Percentiles rank a stretch among this genome's conserved stretches.
These are phyloP conservation scores for Drosophila burlai DNA, from an alignment of 1,140 invertebrate genomes.

Conservation along the genomic window DNA sequence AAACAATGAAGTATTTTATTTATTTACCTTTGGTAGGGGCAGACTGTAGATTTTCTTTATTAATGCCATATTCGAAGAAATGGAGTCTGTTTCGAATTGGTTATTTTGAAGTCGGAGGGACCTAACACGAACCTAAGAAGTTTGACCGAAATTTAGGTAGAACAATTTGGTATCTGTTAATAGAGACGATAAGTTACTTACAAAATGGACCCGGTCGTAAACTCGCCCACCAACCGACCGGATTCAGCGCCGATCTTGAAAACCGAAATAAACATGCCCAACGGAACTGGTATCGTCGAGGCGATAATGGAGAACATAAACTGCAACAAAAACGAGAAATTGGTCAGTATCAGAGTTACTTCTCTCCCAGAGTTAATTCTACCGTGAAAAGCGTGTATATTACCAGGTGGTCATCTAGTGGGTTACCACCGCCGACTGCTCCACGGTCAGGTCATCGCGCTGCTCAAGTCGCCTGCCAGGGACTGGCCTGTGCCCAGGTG, in stretches of 20 bases:
- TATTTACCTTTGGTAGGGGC: no score
- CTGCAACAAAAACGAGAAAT: constrained; percentile 86
- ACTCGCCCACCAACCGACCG: constrained; percentile 96
- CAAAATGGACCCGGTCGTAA: constrained; percentile 52
- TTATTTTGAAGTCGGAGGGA: no score
- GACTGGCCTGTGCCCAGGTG: constrained; percentile 94
- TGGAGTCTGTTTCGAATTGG: no score
- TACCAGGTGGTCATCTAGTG: constrained; percentile 95
- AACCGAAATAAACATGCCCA: constrained; percentile 98
- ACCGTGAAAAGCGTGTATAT: constrained; percentile 96
- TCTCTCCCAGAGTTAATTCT: constrained; percentile 84
- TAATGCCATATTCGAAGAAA: no score
- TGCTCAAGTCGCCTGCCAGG: constrained; percentile 94
- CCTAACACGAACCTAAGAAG: no score
- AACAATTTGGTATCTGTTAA: no score
- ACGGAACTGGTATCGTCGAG: constrained; percentile 97
- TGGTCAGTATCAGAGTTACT: not conserved
- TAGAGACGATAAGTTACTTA: no score
- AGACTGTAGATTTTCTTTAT: no score
- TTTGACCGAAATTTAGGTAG: no score
- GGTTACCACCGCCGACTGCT: constrained; percentile 93
- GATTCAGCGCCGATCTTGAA: constrained; percentile 98
- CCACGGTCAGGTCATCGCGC: constrained; percentile 90
- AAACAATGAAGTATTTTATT: no score
- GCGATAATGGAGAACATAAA: constrained; percentile 97